Base-by-base conservation (phyloP, 2,797 vertebrate species). In the Ataeniobius toweri region DNA sequence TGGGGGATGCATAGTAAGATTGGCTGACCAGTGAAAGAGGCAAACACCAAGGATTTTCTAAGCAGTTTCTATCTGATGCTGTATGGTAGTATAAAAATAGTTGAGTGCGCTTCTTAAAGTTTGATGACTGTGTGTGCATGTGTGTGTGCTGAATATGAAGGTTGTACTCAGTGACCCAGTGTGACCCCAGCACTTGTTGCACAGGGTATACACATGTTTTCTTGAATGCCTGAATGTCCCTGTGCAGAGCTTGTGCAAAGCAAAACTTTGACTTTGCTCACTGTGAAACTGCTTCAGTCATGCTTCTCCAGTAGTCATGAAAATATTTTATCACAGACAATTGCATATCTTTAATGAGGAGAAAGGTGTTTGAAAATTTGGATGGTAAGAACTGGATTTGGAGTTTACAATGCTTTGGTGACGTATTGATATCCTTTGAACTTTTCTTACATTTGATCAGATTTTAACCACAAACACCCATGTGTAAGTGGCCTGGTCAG, bases 51-150 rank as follows among this genome's bases (percentile, higher is more conserved):
- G 77, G 81, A 83, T 82, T 86, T 77, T 76, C 73, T 48, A 77
- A 83, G 74, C 78, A 75, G 80, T 83, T 89, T 85, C 78, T 89
- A 79, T 71, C 55, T 68, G 79, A 56, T 81, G 68, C 77, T 63
- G 69, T 79, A 85, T 82, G 65, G 76, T 76, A 80, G 81, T 73
- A 20, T 65, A 71, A 77, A 61, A 59, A 82, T 83, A 86, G 85
- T 85, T 86, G 77, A 89, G 86, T 77, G 55, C 83, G 85, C 82
- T 86, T 59, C 74, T 89, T 72, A 86, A 91, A 91, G 85, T 90
- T 88, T 86, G 72, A 91, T 71, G 76, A 88, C 65, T 81, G 83
- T 80, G 51, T 53, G 55, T 24, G 22, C 6, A 7, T 16, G 14
- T 14, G 20, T 4, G 20, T 41, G 36, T 12, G 20, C 63, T 63